Base-by-base conservation (phyloP, 2,888 invertebrate species). In the Seira ritae region DNA sequence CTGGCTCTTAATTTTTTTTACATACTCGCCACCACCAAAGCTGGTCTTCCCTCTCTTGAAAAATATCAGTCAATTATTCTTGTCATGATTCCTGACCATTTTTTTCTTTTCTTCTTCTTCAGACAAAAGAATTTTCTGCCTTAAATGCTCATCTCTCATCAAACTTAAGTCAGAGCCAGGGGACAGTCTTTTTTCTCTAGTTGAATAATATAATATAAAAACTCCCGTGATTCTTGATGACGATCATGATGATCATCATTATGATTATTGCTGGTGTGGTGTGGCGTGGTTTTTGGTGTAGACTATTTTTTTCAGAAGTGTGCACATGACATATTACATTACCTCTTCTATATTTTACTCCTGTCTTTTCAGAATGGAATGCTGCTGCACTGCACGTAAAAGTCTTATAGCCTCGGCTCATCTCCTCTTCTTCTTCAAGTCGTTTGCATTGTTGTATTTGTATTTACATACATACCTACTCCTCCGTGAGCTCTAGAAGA, bases 31-130 rank as follows among this genome's bases (percentile, higher is more conserved):
- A 55, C 31, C 50, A 55, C 6, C 68, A 31, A 17, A 68, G 37
- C 31, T 42, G 31, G 19, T 24, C 17, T n/a, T 68, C n/a, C 0
- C 31, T 31, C 3, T 31, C 31, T 74, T 80, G 75, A 69, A 69
- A 75, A 74, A 74, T 31, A 70, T 80, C 80, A 74, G 80, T 75
- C 70, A 75, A 75, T 80, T 80, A 80, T 80, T 80, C 80, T 74
- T 75, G 75, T 75, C 80, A 80, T 75, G 80, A 55, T 75, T 66
- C 17, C 23, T 46, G 17, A n/a, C 22, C 62, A 50, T 74, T 31
- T 55, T 15, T 55, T 55, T 15, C 17, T 4, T 31, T 12, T 55
- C 55, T 55, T 55, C 55, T 12, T 4, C 8, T 12, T 3, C 12
- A 12, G 55, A 65, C 71, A 80, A 55, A 42, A 70, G 55, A 70